Evolutionary conservation across 1,140 invertebrate species (phyloP).

Genomic region (Limonius californicus): DNA sequence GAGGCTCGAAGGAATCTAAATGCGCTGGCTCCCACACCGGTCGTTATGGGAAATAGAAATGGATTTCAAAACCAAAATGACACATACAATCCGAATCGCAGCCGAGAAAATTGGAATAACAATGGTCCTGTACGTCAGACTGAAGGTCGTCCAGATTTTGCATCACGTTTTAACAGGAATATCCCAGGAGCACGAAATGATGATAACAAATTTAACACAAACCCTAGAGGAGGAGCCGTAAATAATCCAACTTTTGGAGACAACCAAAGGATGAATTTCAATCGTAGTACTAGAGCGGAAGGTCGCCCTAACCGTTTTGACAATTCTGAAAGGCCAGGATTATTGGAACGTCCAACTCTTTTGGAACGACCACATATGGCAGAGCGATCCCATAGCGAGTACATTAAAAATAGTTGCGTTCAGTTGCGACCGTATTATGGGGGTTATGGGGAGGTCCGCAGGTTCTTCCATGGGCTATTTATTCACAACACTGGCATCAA

Average conservation of each 20-base stretch:
- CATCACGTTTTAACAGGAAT: background rate
- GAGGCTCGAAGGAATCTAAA: slow-evolving; percentile 22
- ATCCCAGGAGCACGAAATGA: background rate
- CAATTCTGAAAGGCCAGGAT: background rate
- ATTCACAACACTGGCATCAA: slow-evolving; percentile 83
- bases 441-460: slow-evolving; percentile 72
- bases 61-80: background rate
- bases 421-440: slow-evolving; percentile 55
- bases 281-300: background rate
- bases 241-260: background rate
- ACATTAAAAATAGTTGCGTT: slow-evolving; percentile 55
- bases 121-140: background rate
- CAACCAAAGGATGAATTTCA: background rate
- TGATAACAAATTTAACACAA: background rate
- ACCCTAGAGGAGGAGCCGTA: background rate
- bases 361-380: background rate
- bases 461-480: slow-evolving; percentile 73
- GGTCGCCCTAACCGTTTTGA: background rate
- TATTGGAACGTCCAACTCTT: background rate
- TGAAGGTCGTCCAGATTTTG: background rate
- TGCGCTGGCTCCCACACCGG: background rate
- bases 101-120: background rate
- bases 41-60: background rate
- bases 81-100: background rate
- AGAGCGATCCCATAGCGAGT: slow-evolving; percentile 17